These are phyloP conservation scores for Artibeus lituratus DNA, from an alignment of 2,797 vertebrate species.

Conservation along the genomic window DNA sequence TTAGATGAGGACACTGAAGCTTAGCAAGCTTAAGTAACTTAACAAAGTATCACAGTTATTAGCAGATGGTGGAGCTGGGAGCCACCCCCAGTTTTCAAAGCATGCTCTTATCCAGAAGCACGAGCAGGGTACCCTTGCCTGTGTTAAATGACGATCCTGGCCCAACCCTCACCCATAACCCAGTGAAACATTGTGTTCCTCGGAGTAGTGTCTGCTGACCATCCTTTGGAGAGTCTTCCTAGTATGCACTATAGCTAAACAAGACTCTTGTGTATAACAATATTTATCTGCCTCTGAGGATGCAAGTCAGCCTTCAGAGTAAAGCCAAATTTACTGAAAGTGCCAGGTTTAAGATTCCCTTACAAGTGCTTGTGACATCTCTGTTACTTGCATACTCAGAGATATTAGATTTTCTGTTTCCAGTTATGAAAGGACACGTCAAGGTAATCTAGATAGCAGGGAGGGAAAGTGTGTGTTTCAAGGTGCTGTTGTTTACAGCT, in stretches of 20 bases:
- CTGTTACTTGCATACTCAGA: slow-evolving; percentile 44
- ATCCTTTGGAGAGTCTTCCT: not conserved
- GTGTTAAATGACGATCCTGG: not conserved
- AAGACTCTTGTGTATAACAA: slow-evolving; percentile 36
- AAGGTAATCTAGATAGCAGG: not conserved
- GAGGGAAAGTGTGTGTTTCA: not conserved
- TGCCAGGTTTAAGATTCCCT: slow-evolving; percentile 38
- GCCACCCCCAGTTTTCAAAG: not conserved
- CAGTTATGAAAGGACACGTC: slow-evolving; percentile 12
- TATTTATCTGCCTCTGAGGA: slow-evolving; percentile 46
- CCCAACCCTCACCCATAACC: not conserved
- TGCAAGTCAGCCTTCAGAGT: slow-evolving; percentile 28
- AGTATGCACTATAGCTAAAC: slow-evolving; percentile 10
- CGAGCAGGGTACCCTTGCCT: not conserved
- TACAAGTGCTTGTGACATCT: slow-evolving; percentile 41
- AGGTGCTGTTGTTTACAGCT: not conserved
- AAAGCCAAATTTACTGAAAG: slow-evolving; percentile 48
- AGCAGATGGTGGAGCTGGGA: not conserved
- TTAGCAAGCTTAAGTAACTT: not conserved
- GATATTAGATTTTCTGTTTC: slow-evolving; percentile 49
- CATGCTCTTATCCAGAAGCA: not conserved
- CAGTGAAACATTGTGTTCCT: not conserved
- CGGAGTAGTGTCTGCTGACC: not conserved
- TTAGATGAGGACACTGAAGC: slow-evolving; percentile 28
- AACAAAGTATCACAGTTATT: not conserved